Conservation (phyloP, 2,888 invertebrate species). For the Eupithecia subfuscata region DNA sequence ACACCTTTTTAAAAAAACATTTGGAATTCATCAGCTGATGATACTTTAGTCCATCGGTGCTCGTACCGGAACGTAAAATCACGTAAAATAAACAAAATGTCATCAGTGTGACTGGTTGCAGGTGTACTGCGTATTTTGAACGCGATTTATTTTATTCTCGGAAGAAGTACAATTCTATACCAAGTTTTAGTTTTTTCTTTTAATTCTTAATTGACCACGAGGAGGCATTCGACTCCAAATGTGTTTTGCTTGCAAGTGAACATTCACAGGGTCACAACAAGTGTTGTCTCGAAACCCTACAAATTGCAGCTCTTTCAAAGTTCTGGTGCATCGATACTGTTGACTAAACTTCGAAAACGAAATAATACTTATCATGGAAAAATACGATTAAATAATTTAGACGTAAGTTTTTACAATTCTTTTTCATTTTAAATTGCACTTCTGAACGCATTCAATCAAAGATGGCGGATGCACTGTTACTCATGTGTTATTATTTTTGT, state of each 20-base stretch:
- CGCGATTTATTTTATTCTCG: conserved; percentile 53
- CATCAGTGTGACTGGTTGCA: conserved; percentile 48
- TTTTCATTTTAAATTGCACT: conserved; percentile 33
- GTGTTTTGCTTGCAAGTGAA: neutral
- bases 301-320: conserved; percentile 20
- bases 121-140: conserved; percentile 71
- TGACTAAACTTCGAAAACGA: conserved; percentile 24
- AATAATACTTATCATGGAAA: conserved; percentile 22
- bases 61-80: conserved; percentile 6
- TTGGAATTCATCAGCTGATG: neutral
- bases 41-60: neutral
- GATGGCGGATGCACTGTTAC: conserved; percentile 65
- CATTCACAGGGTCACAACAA: conserved; percentile 37
- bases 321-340: conserved; percentile 15
- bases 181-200: neutral
- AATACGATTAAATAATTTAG: conserved; percentile 46
- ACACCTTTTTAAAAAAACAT: too few species aligned
- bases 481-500: conserved; percentile 59
- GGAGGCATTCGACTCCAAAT: neutral
- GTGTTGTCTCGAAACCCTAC: conserved; percentile 37
- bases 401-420: conserved; percentile 64
- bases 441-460: conserved; percentile 46
- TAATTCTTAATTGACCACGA: neutral
- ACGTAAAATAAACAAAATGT: conserved; percentile 53
- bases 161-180: neutral